A percentile compares a stretch with the other conserved stretches of the same genome.
phyloP scores from a whole-genome alignment of 2,888 invertebrate genomes.

The Taphrorychus bicolor region DNA sequence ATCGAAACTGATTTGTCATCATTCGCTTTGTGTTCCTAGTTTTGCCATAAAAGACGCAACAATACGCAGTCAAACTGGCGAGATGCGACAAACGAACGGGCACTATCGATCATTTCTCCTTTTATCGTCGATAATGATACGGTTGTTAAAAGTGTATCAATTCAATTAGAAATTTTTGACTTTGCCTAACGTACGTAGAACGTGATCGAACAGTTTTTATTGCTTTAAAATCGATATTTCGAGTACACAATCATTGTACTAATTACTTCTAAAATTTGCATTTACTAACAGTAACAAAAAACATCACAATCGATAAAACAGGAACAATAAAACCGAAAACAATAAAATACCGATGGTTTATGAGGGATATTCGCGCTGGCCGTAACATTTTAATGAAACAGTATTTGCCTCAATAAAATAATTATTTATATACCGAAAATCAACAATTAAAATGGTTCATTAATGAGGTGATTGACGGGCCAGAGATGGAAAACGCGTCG shows the following conservation, averaged over 20 bases:
- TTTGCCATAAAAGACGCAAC: constrained; percentile 47
- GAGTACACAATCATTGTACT: neutral
- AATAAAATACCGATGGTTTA: neutral
- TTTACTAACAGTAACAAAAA: neutral
- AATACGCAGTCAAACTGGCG: constrained; percentile 23
- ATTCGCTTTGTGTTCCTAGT: constrained; percentile 46
- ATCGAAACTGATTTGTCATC: constrained; percentile 54
- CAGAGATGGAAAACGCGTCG: constrained; percentile 31
- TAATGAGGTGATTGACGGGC: constrained; percentile 47
- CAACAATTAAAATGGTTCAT: constrained; percentile 49
- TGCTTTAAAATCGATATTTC: neutral
- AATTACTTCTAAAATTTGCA: neutral
- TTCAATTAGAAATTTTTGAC: constrained; percentile 34
- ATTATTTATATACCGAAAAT: constrained; percentile 42
- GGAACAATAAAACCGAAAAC: neutral
- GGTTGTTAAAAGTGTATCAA: constrained; percentile 56
- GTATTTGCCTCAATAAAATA: constrained; percentile 35
- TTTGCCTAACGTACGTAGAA: constrained; percentile 1
- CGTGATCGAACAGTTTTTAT: no score
- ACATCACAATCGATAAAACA: neutral
- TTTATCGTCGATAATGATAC: constrained; percentile 52
- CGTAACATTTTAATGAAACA: constrained; percentile 24
- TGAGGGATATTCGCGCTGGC: neutral
- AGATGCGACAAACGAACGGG: constrained; percentile 22
- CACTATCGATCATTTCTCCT: constrained; percentile 49